Evolutionary conservation across 2,797 vertebrate genomes (phyloP), one percentile per base, ranked within the genome.

Genomic region (Paguma larvata): DNA sequence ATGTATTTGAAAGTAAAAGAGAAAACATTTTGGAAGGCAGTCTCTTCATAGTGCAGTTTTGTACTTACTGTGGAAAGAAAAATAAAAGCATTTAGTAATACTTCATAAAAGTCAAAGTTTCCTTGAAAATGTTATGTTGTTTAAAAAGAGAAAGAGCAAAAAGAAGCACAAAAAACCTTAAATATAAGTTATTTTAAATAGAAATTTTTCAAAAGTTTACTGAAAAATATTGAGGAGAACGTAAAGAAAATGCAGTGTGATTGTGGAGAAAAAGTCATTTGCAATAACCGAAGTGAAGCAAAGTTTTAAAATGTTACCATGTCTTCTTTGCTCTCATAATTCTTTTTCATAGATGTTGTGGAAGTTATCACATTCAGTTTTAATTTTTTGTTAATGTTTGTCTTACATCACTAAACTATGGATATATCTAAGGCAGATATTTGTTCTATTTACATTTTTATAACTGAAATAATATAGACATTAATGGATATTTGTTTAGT

Each of bases 1-100:
- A 65, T 18, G 48, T 78, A 84, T 93, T 72, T 96, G n/a, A 90
- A 75, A 85, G 34, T 27, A n/a, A 87, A 94, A 48, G 30, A 56
- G 41, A 59, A n/a, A 59, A 72, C 34, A 59, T 78, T 86, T 83
- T 96, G 70, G 23, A 91, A 86, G 48, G 46, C 11, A 70, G 30
- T 8, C 8, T 94, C 67, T 77, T 92, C 19, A 38, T 78, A 65
- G 1, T 53, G 10, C 46, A 32, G 4, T 90, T 86, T 78, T 77
- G 56, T 44, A 65, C 27, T 86, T 83, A 53, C n/a, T 56, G 32
- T 78, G 7, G 25, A 94, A 96, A 95, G 63, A 91, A 59, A 91
- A 91, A 59, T 41, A 51, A n/a, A 65, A 48, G 38, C 38, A 23
- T 62, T 75, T 87, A 62, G 30, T 53, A 34, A 51, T 53, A 65